Evolutionary conservation across 2,113 vertebrate genomes (phyloP).

Genomic region (Lepidothrix coronata): DNA sequence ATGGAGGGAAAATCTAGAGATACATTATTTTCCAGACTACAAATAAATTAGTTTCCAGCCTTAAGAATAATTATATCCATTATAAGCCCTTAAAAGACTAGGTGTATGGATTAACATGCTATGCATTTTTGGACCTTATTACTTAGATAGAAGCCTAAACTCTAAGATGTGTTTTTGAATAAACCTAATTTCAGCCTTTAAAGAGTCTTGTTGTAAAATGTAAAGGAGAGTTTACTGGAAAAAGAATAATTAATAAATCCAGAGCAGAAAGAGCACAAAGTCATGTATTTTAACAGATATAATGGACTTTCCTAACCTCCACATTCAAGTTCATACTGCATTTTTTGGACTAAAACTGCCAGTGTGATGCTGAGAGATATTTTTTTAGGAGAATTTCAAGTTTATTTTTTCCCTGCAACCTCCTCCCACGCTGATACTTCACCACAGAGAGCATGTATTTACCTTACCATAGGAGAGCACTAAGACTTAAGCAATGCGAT

Average conservation of each 20-base stretch:
- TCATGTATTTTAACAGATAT: background rate
- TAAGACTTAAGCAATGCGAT: background rate
- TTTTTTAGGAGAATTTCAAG: background rate
- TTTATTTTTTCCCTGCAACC: background rate
- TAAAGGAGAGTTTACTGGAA: background rate
- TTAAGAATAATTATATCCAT: background rate
- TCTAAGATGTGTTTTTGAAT: background rate
- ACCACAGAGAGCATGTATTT: background rate
- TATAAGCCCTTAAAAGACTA: background rate
- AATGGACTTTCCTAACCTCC: background rate
- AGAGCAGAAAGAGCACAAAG: background rate
- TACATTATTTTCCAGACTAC: background rate
- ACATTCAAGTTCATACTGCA: background rate
- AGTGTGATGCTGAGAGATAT: background rate
- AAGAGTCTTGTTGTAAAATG: background rate
- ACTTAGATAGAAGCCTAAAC: background rate
- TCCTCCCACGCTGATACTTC: background rate
- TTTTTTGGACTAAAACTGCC: background rate
- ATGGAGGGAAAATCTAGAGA: background rate
- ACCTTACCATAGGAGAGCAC: background rate
- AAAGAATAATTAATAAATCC: background rate
- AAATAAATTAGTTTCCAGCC: background rate
- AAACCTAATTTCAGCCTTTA: background rate
- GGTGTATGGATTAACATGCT: background rate
- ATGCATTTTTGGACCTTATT: background rate